Base-by-base conservation (phyloP, 2,888 invertebrate species). In the Criorhina ranunculi region DNA sequence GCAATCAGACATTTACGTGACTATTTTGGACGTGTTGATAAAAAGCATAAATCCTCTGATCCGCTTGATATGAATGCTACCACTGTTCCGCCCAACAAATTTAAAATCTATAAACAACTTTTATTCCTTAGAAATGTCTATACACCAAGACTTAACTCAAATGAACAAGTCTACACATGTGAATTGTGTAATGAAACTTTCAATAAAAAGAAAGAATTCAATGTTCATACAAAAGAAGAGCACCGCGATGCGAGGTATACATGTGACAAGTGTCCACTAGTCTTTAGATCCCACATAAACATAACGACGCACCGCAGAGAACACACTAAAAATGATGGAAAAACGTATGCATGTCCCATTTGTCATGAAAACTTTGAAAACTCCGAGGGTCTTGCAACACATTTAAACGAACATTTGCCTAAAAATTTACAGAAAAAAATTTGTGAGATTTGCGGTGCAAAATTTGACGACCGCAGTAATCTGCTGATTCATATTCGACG, bases 361-460 rank as follows among this genome's bases (percentile, higher is more conserved):
- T 72, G 72, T 15, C 17, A 33, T 5, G 3, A 0, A 19, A 51
- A n/a, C 17, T 62, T 29, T 15, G 6, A 24, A 17, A 42, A 40
- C 31, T 51, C 60, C 2, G 29, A 53, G 1, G 33, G 35, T 12
- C 42, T 72, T 6, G 40, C 29, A 40, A 51, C 40, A 2, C 72
- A 72, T n/a, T 49, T 72, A 7, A 60, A 60, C 5, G 51, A 60
- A 9, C 72, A 72, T 6, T 2, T 72, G 7, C 46, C 40, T 5
- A 17, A 6, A 15, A 60, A 40, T 17, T n/a, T 24, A 0, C 11
- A 49, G 2, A n/a, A 15, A 4, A 49, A 72, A 5, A 40, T 31
- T n/a, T 72, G 72, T 19, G 59, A 60, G 9, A 40, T 60, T 29
- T 72, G 72, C 19, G 42, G 33, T 3, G 31, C 60, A n/a, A 55